Percentiles rank a stretch among this genome's conserved stretches.
Evolutionary conservation across 2,113 vertebrate species (phyloP).

Genomic region (Plotosus lineatus): DNA sequence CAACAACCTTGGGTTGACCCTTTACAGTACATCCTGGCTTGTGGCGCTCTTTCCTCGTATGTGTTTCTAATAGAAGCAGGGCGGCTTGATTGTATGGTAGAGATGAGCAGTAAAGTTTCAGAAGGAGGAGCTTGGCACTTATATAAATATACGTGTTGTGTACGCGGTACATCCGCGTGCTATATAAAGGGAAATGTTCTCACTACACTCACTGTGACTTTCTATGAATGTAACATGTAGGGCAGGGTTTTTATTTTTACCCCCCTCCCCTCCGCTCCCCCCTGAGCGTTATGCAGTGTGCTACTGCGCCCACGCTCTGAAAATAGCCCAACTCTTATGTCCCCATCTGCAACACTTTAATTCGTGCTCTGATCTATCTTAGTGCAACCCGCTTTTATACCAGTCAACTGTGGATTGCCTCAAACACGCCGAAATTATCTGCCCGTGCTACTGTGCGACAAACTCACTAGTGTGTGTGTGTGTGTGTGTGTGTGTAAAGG

Average conservation of each 20-base stretch:
- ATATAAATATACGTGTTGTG: slow-evolving; percentile 1
- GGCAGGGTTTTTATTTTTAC: slow-evolving; percentile 22
- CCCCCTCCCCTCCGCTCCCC: too few relatives aligned
- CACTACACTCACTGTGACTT: slow-evolving; percentile 22
- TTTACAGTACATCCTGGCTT: slow-evolving; percentile 24
- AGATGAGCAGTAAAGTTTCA: slow-evolving; percentile 1
- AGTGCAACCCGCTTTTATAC: neutral
- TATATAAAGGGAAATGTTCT: slow-evolving; percentile 32
- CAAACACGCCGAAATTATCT: neutral
- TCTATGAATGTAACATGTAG: slow-evolving; percentile 45
- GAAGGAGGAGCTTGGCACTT: too few relatives aligned
- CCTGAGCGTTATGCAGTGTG: slow-evolving; percentile 25
- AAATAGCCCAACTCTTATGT: slow-evolving; percentile 39
- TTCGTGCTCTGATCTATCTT: neutral
- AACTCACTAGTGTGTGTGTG: slow-evolving; percentile 5
- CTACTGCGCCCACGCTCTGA: slow-evolving; percentile 17
- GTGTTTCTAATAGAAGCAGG: neutral
- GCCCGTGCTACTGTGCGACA: neutral
- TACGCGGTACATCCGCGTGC: slow-evolving; percentile 1
- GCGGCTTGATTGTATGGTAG: neutral
- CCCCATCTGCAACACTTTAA: slow-evolving; percentile 9
- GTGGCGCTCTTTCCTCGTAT: neutral
- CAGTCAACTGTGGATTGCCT: neutral
- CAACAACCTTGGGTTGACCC: slow-evolving; percentile 38
- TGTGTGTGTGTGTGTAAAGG: neutral